A percentile compares a stretch with the other conserved stretches of the same genome.
phyloP scores from a whole-genome alignment of 2,113 vertebrate species.

The Capricornis sumatraensis region DNA sequence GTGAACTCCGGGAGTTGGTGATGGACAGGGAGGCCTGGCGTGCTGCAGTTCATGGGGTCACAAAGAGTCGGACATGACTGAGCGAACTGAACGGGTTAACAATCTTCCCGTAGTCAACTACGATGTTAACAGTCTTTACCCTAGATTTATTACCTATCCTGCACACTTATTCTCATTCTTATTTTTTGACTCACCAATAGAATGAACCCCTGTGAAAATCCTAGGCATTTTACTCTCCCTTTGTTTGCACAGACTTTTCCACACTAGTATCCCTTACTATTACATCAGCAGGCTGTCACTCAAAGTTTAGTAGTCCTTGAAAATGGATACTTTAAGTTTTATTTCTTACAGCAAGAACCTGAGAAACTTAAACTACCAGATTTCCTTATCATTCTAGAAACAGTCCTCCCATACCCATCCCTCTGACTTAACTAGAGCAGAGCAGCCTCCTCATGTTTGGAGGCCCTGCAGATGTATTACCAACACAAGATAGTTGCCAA shows the following conservation, averaged over 20 bases:
- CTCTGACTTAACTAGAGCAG: not conserved
- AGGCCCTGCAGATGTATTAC: not conserved
- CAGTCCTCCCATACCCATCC: not conserved
- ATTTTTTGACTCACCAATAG: not conserved
- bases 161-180: not conserved
- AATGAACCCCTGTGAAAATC: not conserved
- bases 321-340: not conserved
- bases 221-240: not conserved
- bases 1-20: no score
- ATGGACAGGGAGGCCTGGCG: no score
- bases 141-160: not conserved
- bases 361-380: not conserved
- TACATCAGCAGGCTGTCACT: not conserved
- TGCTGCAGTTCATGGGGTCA: fast-evolving
- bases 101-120: not conserved
- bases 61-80: no score
- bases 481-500: not conserved
- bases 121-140: not conserved
- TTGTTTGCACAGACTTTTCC: not conserved
- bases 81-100: not conserved
- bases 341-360: not conserved
- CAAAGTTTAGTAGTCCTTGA: not conserved
- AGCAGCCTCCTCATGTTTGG: not conserved
- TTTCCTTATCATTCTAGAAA: not conserved
- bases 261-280: not conserved